Conservation (phyloP, 2,113 vertebrate species). For the Aphelocoma coerulescens region DNA sequence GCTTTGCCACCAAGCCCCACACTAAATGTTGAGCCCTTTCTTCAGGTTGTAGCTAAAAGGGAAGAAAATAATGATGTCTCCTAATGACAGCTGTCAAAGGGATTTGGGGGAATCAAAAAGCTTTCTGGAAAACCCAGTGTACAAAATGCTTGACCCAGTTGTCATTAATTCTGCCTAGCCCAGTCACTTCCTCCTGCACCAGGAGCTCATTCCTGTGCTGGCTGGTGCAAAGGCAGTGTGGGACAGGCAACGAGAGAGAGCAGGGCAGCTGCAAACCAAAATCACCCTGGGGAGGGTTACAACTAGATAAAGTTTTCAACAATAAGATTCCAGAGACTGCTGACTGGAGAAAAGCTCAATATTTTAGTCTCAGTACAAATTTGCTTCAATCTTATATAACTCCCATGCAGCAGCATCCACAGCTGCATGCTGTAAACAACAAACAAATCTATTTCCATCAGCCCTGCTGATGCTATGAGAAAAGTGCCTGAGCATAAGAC, state of each 20-base stretch:
- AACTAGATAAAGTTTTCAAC: constrained; percentile 86
- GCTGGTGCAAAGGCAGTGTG: constrained; percentile 22
- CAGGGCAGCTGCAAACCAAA: constrained; percentile 82
- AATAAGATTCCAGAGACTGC: constrained; percentile 85
- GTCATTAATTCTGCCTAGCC: background rate
- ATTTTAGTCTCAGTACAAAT: constrained; percentile 87
- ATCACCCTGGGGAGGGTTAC: constrained; percentile 79
- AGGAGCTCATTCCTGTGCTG: constrained; percentile 22
- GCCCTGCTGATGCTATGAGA: constrained; percentile 84
- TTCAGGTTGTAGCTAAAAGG: background rate
- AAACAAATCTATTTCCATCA: constrained; percentile 87
- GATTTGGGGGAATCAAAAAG: background rate
- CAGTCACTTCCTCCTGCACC: background rate
- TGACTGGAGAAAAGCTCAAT: constrained; percentile 83
- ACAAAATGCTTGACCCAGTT: background rate
- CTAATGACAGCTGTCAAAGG: background rate
- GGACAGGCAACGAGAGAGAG: constrained; percentile 72
- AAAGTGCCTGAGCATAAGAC: constrained; percentile 82
- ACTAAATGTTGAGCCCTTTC: background rate
- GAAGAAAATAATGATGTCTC: constrained; percentile 11
- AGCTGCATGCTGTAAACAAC: constrained; percentile 93
- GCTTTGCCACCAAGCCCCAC: background rate
- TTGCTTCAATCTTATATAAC: constrained; percentile 84
- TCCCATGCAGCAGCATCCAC: constrained; percentile 86
- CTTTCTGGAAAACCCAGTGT: background rate